Evolutionary conservation across 2,888 invertebrate genomes (phyloP), one percentile per base, ranked within the genome.

Genomic region (Drosophila koepferae): DNA sequence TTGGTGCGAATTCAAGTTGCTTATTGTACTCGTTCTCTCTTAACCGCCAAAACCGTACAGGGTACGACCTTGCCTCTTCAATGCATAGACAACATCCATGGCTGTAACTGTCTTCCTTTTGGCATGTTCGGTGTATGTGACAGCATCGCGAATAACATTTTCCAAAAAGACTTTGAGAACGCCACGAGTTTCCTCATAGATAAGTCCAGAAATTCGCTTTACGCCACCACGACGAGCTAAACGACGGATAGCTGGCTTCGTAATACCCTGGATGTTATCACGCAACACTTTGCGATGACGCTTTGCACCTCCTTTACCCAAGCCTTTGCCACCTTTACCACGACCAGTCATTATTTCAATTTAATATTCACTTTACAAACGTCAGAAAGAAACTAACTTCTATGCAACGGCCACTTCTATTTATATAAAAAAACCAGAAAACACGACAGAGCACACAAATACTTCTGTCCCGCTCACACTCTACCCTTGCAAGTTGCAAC

Each of bases 61-160:
- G 64, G 96, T 96, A 79, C 96, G 94, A 2, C 96, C 96, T 93
- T 96, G 96, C 44, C 96, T 93, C 91, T 97, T 96, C 86, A 96
- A 91, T n/a, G 96, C 96, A 90, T 97, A 97, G 56, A 97, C 96
- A 31, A 97, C 96, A n/a, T 58, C 58, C 61, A 51, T 61, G n/a
- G 38, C 61, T 40, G 61, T 61, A 14, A 61, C 61, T 10, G 61
- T 61, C 49, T 61, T 61, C 40, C 61, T 49, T 51, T 61, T 61
- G 16, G 61, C 61, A 7, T 61, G 61, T n/a, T 61, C 61, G 10
- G 61, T 58, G 44, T 58, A 55, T 55, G 55, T 58, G 41, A 58
- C 43, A 6, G 96, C 96, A 87, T 96, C 96, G 44, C 96, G 94
- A 80, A 97, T 96, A 0, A 96, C 96, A 88, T 96, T 96, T 91